Evolutionary conservation across 2,888 invertebrate species (phyloP).

Genomic region (Metacarcinus magister): DNA sequence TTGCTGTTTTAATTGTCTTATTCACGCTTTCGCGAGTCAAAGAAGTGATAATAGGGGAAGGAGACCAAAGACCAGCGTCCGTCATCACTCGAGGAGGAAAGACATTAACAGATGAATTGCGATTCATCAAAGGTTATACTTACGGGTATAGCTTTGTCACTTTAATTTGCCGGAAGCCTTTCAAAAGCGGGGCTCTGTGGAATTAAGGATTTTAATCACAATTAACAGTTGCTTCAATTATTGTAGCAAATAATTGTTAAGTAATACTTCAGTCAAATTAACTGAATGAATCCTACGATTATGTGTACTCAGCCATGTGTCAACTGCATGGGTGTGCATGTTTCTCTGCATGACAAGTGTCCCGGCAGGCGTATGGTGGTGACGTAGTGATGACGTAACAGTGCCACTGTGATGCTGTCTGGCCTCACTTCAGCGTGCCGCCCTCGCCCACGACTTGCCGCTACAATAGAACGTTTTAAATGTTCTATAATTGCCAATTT

Average conservation of each 20-base stretch:
- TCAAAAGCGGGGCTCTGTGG: conserved; percentile 31
- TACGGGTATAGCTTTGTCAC: background rate
- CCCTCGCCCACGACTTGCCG: background rate
- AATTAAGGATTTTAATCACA: conserved; percentile 62
- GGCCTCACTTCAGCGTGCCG: conserved; percentile 38
- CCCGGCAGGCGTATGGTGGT: background rate
- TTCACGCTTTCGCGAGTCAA: background rate
- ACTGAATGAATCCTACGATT: background rate
- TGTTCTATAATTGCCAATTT: conserved; percentile 73
- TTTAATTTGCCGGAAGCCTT: conserved; percentile 26
- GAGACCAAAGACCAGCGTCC: background rate
- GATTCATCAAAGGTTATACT: background rate
- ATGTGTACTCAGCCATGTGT: background rate
- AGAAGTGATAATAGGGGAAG: background rate
- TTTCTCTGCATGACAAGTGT: background rate
- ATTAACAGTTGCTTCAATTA: conserved; percentile 44
- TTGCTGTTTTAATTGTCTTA: background rate
- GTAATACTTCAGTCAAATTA: background rate
- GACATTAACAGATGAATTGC: conserved; percentile 2
- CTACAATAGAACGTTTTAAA: conserved; percentile 64
- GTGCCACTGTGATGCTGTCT: background rate
- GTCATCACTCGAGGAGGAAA: background rate
- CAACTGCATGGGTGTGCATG: background rate
- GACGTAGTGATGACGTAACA: background rate
- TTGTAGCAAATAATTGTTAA: background rate